These are phyloP conservation scores for Nothobranchius kuhntae DNA, from an alignment of 2,113 vertebrate species.

Conservation along the genomic window DNA sequence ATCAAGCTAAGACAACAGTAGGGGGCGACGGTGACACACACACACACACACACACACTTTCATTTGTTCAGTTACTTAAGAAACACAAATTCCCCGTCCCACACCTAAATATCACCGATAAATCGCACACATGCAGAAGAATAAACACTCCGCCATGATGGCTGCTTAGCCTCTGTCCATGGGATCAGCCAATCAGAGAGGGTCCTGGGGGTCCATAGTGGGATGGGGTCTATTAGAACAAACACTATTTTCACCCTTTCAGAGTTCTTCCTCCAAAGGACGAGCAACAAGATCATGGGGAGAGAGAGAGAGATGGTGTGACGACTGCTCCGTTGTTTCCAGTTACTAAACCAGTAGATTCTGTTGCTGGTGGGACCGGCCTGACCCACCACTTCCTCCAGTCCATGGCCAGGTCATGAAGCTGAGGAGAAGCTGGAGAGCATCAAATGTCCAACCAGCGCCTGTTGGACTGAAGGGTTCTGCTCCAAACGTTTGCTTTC, in stretches of 20 bases:
- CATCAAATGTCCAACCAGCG: not conserved
- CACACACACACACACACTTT: slow-evolving; percentile 12
- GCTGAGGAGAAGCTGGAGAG: not conserved
- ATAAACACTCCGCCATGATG: slow-evolving; percentile 25
- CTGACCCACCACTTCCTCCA: not conserved
- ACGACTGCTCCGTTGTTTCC: slow-evolving; percentile 35
- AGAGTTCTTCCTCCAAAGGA: slow-evolving; percentile 13
- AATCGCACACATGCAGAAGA: slow-evolving; percentile 46
- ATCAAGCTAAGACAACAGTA: slow-evolving; percentile 35
- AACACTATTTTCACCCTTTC: slow-evolving; percentile 30
- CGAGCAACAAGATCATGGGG: slow-evolving; percentile 24
- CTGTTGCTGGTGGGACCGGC: slow-evolving; percentile 17
- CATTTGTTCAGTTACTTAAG: slow-evolving; percentile 68
- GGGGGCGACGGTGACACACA: slow-evolving; percentile 23
- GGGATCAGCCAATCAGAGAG: slow-evolving; percentile 1
- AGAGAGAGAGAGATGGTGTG: not conserved
- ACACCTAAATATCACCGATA: slow-evolving; percentile 56
- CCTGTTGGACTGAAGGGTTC: not conserved
- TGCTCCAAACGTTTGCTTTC: too few species aligned
- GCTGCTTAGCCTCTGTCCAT: not conserved
- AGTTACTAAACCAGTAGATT: slow-evolving; percentile 48
- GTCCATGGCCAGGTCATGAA: not conserved
- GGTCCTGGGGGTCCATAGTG: slow-evolving; percentile 34
- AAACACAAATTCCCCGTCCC: slow-evolving; percentile 49
- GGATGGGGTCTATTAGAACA: slow-evolving; percentile 21